phyloP scores from a whole-genome alignment of 1,140 invertebrate species.

The Pogonognathellus flavescens region DNA sequence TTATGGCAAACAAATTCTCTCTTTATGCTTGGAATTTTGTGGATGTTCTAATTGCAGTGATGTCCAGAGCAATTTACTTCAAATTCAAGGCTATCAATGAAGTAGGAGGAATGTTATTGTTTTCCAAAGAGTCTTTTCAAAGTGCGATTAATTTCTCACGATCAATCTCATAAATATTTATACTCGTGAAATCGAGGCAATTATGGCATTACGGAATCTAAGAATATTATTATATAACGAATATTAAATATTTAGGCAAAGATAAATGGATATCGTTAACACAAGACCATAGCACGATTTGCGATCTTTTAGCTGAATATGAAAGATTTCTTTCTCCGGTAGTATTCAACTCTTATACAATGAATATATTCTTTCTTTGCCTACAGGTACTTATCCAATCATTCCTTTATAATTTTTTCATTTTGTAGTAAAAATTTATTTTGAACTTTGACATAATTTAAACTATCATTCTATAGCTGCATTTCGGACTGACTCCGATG shows the following conservation, averaged over 20 bases:
- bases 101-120: not conserved
- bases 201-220: no score
- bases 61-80: slow-evolving; percentile 39
- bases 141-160: no score
- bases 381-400: slow-evolving; percentile 36
- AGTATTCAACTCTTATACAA: slow-evolving; percentile 29
- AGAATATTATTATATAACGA: no score
- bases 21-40: slow-evolving; percentile 56
- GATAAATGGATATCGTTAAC: slow-evolving; percentile 28
- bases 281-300: slow-evolving; percentile 28
- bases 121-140: not conserved
- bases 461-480: not conserved
- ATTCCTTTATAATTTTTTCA: not conserved
- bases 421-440: not conserved
- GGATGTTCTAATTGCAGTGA: slow-evolving; percentile 51
- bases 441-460: not conserved
- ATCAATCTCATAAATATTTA: no score
- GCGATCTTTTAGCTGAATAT: slow-evolving; percentile 7
- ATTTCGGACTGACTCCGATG: slow-evolving; percentile 28
- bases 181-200: no score
- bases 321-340: slow-evolving; percentile 51
- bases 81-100: slow-evolving; percentile 15
- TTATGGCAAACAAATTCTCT: slow-evolving; percentile 32
- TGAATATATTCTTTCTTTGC: slow-evolving; percentile 56
- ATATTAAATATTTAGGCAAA: no score